These are phyloP conservation scores for Drosophila mauritiana DNA, from an alignment of 1,140 invertebrate species.

Conservation along the genomic window DNA sequence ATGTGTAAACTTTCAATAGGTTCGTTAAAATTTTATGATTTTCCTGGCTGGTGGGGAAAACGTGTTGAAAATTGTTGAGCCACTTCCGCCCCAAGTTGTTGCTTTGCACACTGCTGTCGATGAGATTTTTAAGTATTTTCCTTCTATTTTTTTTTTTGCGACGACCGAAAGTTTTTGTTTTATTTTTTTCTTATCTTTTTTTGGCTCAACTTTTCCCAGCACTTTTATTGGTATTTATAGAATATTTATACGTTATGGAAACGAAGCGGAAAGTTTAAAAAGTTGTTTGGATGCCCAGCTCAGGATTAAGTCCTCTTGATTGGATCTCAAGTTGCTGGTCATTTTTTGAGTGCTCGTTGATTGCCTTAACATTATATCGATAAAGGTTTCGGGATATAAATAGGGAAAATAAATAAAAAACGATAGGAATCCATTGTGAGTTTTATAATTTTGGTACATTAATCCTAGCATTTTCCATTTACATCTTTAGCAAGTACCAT, in stretches of 20 bases:
- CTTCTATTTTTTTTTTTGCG: constrained; percentile 19
- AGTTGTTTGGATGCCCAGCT: not conserved
- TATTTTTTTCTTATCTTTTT: constrained; percentile 13
- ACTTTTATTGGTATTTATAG: constrained; percentile 68
- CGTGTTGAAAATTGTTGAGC: constrained; percentile 82
- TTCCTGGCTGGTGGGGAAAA: constrained; percentile 65
- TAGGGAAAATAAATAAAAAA: not conserved
- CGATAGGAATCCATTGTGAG: too few species aligned
- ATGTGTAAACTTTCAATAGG: constrained; percentile 84
- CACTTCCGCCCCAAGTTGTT: constrained; percentile 68
- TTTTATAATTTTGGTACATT: too few species aligned
- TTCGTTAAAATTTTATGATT: constrained; percentile 84
- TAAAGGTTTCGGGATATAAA: not conserved
- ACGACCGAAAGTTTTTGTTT: not conserved
- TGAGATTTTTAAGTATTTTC: constrained; percentile 57
- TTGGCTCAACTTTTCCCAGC: constrained; percentile 55
- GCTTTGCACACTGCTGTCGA: constrained; percentile 25
- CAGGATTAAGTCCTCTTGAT: constrained; percentile 14
- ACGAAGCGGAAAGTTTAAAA: constrained; percentile 7
- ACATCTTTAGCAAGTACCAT: not conserved
- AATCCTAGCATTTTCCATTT: too few species aligned
- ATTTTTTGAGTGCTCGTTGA: constrained; percentile 8
- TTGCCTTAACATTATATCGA: not conserved
- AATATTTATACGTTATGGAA: constrained; percentile 66
- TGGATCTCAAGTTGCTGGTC: constrained; percentile 18